Conservation (phyloP, 1,140 invertebrate species). For the Dinoponera quadriceps region DNA sequence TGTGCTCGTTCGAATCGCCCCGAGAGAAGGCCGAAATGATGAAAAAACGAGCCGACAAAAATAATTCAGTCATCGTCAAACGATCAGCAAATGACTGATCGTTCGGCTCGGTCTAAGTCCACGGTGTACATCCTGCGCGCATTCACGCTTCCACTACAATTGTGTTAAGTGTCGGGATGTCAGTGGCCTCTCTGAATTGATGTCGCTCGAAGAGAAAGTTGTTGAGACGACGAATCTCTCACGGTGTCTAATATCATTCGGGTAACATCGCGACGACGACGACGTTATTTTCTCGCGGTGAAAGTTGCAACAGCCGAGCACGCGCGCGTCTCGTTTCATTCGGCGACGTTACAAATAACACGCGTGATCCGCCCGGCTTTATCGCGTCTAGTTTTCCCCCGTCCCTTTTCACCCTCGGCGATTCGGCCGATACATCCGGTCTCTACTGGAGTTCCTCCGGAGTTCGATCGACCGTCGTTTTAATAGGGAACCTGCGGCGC, state of each 20-base stretch:
- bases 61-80: conserved; percentile 6
- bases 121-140: conserved; percentile 46
- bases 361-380: too few species aligned
- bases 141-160: conserved; percentile 55
- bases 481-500: too few species aligned
- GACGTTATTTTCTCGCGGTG: not conserved
- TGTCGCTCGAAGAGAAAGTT: not conserved
- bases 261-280: not conserved
- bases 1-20: conserved; percentile 7
- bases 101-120: conserved; percentile 48
- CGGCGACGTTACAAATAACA: too few species aligned
- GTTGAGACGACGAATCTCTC: not conserved
- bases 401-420: too few species aligned
- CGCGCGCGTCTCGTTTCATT: too few species aligned
- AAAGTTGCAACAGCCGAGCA: too few species aligned
- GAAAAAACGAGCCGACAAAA: conserved; percentile 3
- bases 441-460: too few species aligned
- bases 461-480: too few species aligned
- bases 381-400: too few species aligned
- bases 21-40: conserved; percentile 8
- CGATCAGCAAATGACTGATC: conserved; percentile 52
- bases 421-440: too few species aligned
- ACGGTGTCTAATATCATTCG: not conserved
- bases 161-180: conserved; percentile 42
- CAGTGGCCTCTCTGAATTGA: conserved; percentile 51